Evolutionary conservation across 2,113 vertebrate genomes (phyloP).

Genomic region (Cochlearius cochlearius): DNA sequence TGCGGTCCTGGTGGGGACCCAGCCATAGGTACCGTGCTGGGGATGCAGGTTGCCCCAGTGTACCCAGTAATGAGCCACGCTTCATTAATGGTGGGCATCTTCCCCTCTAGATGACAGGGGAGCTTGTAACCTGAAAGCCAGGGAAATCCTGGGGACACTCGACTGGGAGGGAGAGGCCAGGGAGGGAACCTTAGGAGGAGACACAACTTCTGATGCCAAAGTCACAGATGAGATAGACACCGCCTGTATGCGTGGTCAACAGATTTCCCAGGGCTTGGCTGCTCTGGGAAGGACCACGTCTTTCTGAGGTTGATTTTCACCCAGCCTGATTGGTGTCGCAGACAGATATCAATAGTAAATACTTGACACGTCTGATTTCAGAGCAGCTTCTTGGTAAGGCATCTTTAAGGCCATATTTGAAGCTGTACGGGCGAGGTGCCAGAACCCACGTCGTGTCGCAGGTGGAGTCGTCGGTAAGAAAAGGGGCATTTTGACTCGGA

Average conservation of each 20-base stretch:
- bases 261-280: background rate
- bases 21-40: background rate
- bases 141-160: background rate
- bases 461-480: background rate
- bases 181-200: background rate
- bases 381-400: background rate
- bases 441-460: background rate
- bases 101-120: background rate
- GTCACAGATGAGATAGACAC: background rate
- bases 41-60: background rate
- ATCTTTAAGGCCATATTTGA: background rate
- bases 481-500: background rate
- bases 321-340: background rate
- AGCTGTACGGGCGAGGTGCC: background rate
- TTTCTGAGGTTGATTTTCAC: background rate
- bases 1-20: background rate
- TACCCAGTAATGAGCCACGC: background rate
- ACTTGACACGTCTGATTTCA: background rate
- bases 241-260: background rate
- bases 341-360: rapidly evolving
- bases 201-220: background rate
- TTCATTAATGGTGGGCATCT: background rate
- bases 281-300: background rate
- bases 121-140: background rate
- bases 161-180: background rate